Conservation (phyloP, 1,140 invertebrate genomes). For the Anagrus nilaparvatae region DNA sequence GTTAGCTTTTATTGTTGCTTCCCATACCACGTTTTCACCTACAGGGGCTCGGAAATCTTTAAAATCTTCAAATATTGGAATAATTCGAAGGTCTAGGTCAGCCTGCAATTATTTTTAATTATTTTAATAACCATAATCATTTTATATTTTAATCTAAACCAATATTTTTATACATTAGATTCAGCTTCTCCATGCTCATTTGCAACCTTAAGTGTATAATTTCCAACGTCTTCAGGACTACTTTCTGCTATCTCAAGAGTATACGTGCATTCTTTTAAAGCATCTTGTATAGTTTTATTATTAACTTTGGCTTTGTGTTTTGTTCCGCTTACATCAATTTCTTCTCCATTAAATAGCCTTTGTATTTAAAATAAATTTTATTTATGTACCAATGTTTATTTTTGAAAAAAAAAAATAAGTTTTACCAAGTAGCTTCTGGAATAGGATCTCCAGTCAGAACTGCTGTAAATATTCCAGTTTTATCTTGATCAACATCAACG, state of each 20-base stretch:
- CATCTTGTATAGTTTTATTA: constrained; percentile 58
- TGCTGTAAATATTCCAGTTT: constrained; percentile 60
- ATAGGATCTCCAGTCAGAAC: constrained; percentile 73
- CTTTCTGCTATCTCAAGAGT: constrained; percentile 56
- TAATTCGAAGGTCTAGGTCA: constrained; percentile 59
- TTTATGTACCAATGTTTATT: neutral
- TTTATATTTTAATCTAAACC: constrained; percentile 19
- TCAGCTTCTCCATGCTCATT: constrained; percentile 68
- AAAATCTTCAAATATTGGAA: constrained; percentile 64
- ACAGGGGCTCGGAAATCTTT: constrained; percentile 62
- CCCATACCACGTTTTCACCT: constrained; percentile 59
- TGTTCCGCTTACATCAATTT: constrained; percentile 36
- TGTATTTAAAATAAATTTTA: constrained; percentile 6
- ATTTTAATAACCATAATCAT: constrained; percentile 2
- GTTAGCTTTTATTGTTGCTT: constrained; percentile 62
- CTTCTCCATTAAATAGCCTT: constrained; percentile 42
- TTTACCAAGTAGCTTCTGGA: constrained; percentile 49
- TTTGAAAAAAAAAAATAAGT: neutral
- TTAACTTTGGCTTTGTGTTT: constrained; percentile 43
- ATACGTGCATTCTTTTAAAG: constrained; percentile 63
- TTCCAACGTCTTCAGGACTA: constrained; percentile 65
- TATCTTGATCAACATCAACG: constrained; percentile 57
- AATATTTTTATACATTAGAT: constrained; percentile 50
- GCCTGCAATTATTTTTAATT: constrained; percentile 41
- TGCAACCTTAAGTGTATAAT: constrained; percentile 65